Percentiles rank a stretch among this genome's conserved stretches.
Evolutionary conservation across 2,113 vertebrate genomes (phyloP).

Genomic region (Sapayoa aenigma): DNA sequence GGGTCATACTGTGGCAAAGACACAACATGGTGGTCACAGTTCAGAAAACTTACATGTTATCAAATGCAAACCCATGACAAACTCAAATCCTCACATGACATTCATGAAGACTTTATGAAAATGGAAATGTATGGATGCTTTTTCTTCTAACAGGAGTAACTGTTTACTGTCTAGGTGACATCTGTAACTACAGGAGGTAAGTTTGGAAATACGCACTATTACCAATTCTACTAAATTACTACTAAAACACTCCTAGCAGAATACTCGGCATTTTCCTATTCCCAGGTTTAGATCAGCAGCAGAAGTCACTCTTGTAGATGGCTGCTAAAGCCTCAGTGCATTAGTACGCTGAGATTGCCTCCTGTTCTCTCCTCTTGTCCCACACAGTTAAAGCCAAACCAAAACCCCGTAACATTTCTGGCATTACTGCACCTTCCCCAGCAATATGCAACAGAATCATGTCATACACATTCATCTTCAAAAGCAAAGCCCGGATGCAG

Average conservation of each 20-base stretch:
- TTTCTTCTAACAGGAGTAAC: background rate
- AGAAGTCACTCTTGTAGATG: background rate
- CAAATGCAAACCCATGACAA: background rate
- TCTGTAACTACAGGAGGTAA: constrained; percentile 2
- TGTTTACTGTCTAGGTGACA: background rate
- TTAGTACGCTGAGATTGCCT: background rate
- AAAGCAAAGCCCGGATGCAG: constrained; percentile 29
- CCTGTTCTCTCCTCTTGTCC: background rate
- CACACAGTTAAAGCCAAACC: background rate
- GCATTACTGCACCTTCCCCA: background rate
- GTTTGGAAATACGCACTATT: background rate
- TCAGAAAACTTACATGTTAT: background rate
- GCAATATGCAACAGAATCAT: background rate
- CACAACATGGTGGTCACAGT: background rate
- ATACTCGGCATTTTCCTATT: background rate
- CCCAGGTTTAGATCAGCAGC: background rate
- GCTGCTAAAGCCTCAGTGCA: background rate
- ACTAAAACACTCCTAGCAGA: background rate
- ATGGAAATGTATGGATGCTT: constrained; percentile 5
- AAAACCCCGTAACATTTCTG: background rate
- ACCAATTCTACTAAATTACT: background rate
- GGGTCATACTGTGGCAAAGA: background rate
- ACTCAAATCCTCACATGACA: background rate
- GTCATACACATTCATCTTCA: background rate
- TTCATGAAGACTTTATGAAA: background rate